phyloP scores from a whole-genome alignment of 2,797 vertebrate genomes.

The Oryzias sinensis region DNA sequence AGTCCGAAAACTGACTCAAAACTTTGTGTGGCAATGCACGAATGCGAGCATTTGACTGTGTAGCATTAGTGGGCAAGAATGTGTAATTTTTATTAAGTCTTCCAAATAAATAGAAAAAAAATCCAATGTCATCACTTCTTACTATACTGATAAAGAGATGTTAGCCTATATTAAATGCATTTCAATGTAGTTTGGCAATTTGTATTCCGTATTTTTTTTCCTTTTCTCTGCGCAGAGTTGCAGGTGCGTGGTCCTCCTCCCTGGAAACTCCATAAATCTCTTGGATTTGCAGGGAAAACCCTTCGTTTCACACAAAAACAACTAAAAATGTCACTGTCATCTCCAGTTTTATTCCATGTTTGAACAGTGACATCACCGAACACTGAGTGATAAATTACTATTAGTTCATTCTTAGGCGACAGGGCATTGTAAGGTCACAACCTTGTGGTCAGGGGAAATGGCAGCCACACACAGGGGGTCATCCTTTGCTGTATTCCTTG shows the following conservation, averaged over 20 bases:
- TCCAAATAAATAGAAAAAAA: too few species aligned
- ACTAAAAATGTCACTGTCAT: constrained; percentile 46
- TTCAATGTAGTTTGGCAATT: neutral
- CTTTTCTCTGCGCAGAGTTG: constrained; percentile 11
- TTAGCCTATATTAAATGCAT: neutral
- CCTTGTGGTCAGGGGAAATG: constrained; percentile 72
- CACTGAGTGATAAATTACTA: constrained; percentile 59
- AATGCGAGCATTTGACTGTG: too few species aligned
- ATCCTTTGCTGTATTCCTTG: constrained; percentile 66
- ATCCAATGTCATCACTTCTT: too few species aligned
- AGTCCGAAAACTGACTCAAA: too few species aligned
- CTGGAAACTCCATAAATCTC: constrained; percentile 52
- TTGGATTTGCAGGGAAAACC: constrained; percentile 41
- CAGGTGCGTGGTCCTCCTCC: constrained; percentile 54
- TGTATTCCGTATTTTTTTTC: constrained; percentile 1
- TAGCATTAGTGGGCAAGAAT: too few species aligned
- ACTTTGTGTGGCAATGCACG: too few species aligned
- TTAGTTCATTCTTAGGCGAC: constrained; percentile 60
- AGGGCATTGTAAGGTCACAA: constrained; percentile 67
- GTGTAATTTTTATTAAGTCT: too few species aligned
- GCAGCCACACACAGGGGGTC: constrained; percentile 66
- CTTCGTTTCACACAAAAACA: constrained; percentile 50
- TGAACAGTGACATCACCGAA: constrained; percentile 68
- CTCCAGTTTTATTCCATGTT: constrained; percentile 57
- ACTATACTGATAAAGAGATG: neutral